Percentiles rank a stretch among this genome's conserved stretches.
Evolutionary conservation across 2,888 invertebrate species (phyloP).

Genomic region (Chironomus tentans): DNA sequence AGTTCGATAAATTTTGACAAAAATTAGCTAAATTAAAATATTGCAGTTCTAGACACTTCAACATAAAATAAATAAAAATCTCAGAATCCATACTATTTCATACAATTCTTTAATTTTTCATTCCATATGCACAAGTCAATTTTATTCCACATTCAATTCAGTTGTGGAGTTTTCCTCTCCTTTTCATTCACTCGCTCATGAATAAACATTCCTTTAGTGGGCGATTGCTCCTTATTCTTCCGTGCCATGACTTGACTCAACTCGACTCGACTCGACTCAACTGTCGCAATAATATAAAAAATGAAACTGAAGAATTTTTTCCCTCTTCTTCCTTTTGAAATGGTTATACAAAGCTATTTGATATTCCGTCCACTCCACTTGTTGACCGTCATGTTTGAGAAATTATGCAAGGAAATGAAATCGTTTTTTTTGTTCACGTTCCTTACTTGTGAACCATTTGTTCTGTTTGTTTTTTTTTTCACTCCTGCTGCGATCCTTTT

Average conservation of each 20-base stretch:
- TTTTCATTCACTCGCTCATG: background rate
- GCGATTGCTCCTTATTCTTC: background rate
- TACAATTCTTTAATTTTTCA: no score
- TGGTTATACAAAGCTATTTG: background rate
- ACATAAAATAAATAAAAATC: no score
- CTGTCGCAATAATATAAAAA: background rate
- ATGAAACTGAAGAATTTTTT: background rate
- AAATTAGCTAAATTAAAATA: no score
- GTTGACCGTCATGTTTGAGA: constrained; percentile 1
- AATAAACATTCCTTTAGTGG: background rate
- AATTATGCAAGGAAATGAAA: constrained; percentile 12
- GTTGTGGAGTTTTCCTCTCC: background rate
- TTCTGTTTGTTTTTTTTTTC: background rate
- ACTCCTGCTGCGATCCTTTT: background rate
- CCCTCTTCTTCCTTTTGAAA: background rate
- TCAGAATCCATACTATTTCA: no score
- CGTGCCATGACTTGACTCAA: background rate
- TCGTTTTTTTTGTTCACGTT: background rate
- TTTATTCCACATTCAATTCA: background rate
- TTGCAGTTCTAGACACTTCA: no score
- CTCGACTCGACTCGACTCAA: background rate
- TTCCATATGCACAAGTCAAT: background rate
- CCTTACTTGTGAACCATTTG: background rate
- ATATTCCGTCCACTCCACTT: constrained; percentile 14
- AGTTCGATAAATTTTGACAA: no score